A percentile compares a stretch with the other conserved stretches of the same genome.
These are phyloP conservation scores for Apamea crenata DNA, from an alignment of 2,888 invertebrate species.

Conservation along the genomic window DNA sequence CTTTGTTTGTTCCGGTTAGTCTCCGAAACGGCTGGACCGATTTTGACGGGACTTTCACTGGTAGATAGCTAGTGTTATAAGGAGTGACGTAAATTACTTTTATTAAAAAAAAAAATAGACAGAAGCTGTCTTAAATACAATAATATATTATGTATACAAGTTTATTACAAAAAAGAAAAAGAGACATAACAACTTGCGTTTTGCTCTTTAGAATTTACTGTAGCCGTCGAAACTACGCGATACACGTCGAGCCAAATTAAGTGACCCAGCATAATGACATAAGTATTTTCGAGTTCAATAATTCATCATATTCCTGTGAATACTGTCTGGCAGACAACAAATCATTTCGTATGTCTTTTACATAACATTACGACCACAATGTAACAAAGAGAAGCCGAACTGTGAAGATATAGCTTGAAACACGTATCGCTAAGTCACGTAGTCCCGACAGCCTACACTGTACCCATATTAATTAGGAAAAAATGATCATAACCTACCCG, in stretches of 20 bases:
- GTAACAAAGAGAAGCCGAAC: slow-evolving; percentile 58
- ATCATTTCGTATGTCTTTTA: slow-evolving; percentile 54
- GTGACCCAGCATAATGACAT: slow-evolving; percentile 23
- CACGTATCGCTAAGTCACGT: slow-evolving; percentile 54
- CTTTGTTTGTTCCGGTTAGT: too few species aligned
- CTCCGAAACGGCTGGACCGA: too few species aligned
- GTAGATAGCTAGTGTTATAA: too few species aligned
- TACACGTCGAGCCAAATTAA: slow-evolving; percentile 23
- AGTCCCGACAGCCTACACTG: slow-evolving; percentile 40
- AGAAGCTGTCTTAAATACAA: not conserved
- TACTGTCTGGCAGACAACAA: slow-evolving; percentile 50
- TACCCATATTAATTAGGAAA: slow-evolving; percentile 61
- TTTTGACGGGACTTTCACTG: too few species aligned
- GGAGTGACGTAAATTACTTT: too few species aligned
- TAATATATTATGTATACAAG: not conserved
- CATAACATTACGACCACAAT: slow-evolving; percentile 54
- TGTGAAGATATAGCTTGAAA: slow-evolving; percentile 41
- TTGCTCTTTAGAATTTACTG: not conserved
- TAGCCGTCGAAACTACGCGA: not conserved
- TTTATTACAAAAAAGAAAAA: not conserved
- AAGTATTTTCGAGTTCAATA: slow-evolving; percentile 32
- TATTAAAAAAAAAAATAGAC: too few species aligned
- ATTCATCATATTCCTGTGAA: slow-evolving; percentile 47
- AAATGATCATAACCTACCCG: slow-evolving; percentile 64
- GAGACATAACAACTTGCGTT: not conserved